Evolutionary conservation across 2,888 invertebrate genomes (phyloP).

Genomic region (Scaptomyza parva): DNA sequence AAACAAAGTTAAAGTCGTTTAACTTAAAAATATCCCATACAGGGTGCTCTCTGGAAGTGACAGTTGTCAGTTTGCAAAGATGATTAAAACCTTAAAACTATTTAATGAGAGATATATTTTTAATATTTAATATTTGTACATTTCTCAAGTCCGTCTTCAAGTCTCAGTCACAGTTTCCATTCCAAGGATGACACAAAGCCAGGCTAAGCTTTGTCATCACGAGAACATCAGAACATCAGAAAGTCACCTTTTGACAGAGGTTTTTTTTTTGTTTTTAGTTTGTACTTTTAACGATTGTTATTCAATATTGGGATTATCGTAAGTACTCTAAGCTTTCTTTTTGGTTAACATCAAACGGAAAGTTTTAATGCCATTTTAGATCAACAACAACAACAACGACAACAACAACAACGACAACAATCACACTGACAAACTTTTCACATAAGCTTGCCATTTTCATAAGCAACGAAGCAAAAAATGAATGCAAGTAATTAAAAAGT

Average conservation of each 20-base stretch:
- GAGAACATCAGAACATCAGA: too few relatives aligned
- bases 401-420: background rate
- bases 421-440: slow-evolving; percentile 2
- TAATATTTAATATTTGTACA: too few relatives aligned
- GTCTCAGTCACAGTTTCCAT: too few relatives aligned
- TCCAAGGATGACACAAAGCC: too few relatives aligned
- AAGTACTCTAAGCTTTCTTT: background rate
- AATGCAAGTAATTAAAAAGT: slow-evolving; percentile 52
- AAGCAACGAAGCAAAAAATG: slow-evolving; percentile 8
- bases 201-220: too few relatives aligned
- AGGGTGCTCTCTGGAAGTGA: too few relatives aligned
- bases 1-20: background rate
- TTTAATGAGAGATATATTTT: too few relatives aligned
- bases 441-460: background rate
- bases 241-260: background rate
- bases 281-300: background rate
- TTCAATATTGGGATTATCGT: background rate
- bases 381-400: background rate
- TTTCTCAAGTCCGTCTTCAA: too few relatives aligned
- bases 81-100: too few relatives aligned
- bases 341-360: background rate
- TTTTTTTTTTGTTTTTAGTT: background rate
- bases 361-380: background rate
- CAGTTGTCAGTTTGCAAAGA: too few relatives aligned
- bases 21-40: too few relatives aligned